Base-by-base conservation (phyloP, 1,140 invertebrate genomes). In the Phortica variegata region DNA sequence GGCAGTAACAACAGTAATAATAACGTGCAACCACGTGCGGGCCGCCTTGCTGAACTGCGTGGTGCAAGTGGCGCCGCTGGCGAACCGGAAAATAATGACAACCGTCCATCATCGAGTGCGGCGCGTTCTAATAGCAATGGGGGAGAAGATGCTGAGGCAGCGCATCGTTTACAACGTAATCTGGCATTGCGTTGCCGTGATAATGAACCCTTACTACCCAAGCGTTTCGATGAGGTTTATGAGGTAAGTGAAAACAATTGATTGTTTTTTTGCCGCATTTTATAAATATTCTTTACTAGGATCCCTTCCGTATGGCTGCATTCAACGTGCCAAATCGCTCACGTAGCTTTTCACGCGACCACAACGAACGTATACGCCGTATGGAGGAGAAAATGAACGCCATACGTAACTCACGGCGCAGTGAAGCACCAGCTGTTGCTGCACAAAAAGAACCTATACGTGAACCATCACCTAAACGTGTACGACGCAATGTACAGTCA, bases 401-500 rank as follows among this genome's bases (percentile, higher is more conserved):
- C 38, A 56, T 75, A 42, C 56, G 72, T 10, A 75, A 75, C 13
- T 71, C 72, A 7, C 43, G 72, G 31, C 65, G 72, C 9, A 73
- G 60, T 41, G 63, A 60, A 39, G 65, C 56, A 2, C 52, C 60
- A 17, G 62, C 60, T 32, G 47, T 59, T 17, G 57, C 52, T 12
- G 66, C 65, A 20, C 65, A 58, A 10, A 60, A 62, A 46, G 43
- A 26, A 26, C 23, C 36, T 12, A 31, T 62, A 19, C 61, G 73
- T 3, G 66, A 61, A 43, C 75, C 52, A 5, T 65, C 65, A 52
- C 79, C 37, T 71, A 83, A 66, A 77, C 81, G 76, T 44, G 72
- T 47, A 69, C 78, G 72, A 60, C 69, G 80, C 42, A 87, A 87
- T 56, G 84, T 84, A 4, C 79, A 95, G 60, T 85, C 85, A 26